A percentile compares a stretch with the other conserved stretches of the same genome.
Conservation (phyloP, 2,888 invertebrate species). For the Caenorhabditis plicata region DNA sequence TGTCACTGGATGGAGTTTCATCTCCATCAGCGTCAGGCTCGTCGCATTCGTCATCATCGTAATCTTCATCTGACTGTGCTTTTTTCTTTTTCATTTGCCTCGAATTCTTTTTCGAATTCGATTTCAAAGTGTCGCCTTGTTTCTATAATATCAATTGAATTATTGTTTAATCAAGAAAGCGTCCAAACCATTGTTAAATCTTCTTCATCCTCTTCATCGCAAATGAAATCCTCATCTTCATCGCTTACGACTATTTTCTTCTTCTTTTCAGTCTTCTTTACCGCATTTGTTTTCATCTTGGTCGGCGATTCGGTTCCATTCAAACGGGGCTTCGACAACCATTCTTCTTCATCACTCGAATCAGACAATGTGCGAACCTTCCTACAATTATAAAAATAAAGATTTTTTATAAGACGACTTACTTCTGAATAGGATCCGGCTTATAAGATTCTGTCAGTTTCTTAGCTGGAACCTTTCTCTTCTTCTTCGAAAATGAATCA, state of each 20-base stretch:
- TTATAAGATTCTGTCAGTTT: constrained; percentile 11
- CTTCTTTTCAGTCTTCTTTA: constrained; percentile 8
- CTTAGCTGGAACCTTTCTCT: constrained; percentile 16
- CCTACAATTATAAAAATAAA: not conserved
- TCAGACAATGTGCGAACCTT: constrained; percentile 26
- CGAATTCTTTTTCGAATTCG: constrained; percentile 7
- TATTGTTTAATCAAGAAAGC: not conserved
- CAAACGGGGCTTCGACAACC: constrained; percentile 28
- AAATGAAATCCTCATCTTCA: not conserved
- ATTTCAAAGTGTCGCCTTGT: constrained; percentile 9
- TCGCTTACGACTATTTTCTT: constrained; percentile 17
- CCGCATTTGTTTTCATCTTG: constrained; percentile 22
- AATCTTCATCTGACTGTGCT: constrained; percentile 29
- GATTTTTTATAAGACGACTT: constrained; percentile 1
- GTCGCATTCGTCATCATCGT: constrained; percentile 31
- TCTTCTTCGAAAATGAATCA: constrained; percentile 3
- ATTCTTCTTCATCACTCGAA: constrained; percentile 37
- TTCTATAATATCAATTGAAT: not conserved
- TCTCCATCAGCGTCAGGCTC: constrained; percentile 24
- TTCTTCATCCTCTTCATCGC: constrained; percentile 6
- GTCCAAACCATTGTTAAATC: not conserved
- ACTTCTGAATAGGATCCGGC: constrained; percentile 12
- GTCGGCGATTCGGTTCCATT: constrained; percentile 14
- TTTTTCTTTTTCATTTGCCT: constrained; percentile 22
- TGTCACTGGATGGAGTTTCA: constrained; percentile 35